Evolutionary conservation across 30 jellyfish, hydroid and myxozoan species (phyloP).

Genomic region (Hydractinia echinata): DNA sequence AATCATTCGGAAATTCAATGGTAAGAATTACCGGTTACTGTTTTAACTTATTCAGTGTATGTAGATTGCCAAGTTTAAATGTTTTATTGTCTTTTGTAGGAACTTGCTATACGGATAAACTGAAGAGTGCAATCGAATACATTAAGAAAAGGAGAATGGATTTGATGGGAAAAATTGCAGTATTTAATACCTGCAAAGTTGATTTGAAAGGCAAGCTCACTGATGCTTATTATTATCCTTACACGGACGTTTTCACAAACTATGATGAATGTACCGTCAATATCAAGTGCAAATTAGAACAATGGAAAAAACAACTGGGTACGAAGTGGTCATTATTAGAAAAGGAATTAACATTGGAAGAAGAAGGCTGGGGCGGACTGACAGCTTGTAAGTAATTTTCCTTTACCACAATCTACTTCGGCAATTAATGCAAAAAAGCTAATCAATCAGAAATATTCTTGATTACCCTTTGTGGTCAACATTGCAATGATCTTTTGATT

Average conservation of each 20-base stretch:
- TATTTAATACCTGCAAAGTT: not conserved
- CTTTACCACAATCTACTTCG: not conserved
- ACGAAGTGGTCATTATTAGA: not conserved
- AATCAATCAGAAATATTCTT: not conserved
- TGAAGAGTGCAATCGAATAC: not conserved
- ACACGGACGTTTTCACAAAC: not conserved
- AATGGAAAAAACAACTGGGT: not conserved
- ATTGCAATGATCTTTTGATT: not conserved
- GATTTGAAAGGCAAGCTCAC: not conserved
- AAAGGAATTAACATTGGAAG: not conserved
- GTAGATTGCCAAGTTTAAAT: not conserved
- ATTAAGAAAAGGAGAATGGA: not conserved
- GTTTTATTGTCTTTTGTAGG: not conserved
- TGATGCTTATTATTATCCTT: not conserved
- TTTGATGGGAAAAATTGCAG: not conserved
- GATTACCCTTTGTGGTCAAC: not conserved
- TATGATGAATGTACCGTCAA: conserved; percentile 8
- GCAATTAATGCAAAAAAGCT: not conserved
- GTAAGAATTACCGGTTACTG: not conserved
- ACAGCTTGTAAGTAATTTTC: not conserved
- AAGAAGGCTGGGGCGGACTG: conserved; percentile 12
- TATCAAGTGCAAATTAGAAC: not conserved
- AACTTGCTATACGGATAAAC: not conserved
- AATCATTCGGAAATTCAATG: conserved; percentile 7
- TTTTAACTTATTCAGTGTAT: not conserved